Evolutionary conservation across 1,140 invertebrate species (phyloP), one percentile per base, ranked within the genome.

Genomic region (Achatina immaculata): DNA sequence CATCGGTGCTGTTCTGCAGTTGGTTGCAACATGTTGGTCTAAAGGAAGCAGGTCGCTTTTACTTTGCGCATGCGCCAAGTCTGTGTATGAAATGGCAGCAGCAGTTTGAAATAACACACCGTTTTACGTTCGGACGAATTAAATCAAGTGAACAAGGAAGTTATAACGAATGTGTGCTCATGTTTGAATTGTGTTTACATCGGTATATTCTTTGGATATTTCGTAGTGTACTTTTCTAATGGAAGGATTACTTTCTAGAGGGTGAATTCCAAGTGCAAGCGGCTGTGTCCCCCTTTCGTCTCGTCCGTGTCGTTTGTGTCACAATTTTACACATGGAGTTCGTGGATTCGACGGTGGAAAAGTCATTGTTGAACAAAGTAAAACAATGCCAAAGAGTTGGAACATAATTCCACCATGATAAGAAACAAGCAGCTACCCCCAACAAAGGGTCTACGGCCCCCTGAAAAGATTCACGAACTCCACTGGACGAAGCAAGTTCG

Each of bases 401-500:
- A 82, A 55, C 24, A 69, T n/a, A 81, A 66, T 79, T 73, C 21
- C 69, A 83, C 43, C 24, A 87, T 86, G 84, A 81, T 87, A 21
- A 83, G 80, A 62, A 85, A 83, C 68, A 85, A 84, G 77, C 82
- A 58, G 42, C 45, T 58, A 62, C 83, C 84, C 43, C 81, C 77
- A 16, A 78, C 82, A 21, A 81, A 82, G 34, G 80, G 82, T 65
- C 83, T 85, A 51, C 81, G 84, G 48, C 78, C 81, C 4, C 82
- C 82, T 69, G 82, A 81, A 3, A 83, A 84, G 69, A 74, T 83
- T 43, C 85, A 86, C 42, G 81, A 83, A 42, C 84, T 83, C 82
- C 90, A 91, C 74, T 91, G 91, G 91, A 89, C 85, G 73, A 82
- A 87, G 58, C 83, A 86, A 83, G 82, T 91, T 28, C 84, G 87